These are phyloP conservation scores for Drosophila mulleri DNA, from an alignment of 2,888 invertebrate genomes.

Conservation along the genomic window DNA sequence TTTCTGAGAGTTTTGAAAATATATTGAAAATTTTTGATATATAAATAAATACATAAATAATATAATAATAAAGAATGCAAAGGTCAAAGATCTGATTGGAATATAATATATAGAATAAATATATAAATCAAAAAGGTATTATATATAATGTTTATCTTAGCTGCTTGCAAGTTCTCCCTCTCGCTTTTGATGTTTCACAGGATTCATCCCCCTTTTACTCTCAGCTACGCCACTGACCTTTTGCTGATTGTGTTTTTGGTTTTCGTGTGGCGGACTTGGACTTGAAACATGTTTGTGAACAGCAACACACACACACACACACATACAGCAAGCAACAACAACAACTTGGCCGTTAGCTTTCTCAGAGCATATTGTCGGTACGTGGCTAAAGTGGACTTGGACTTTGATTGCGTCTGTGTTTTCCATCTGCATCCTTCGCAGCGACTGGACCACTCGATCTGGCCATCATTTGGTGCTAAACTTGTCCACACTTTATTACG, in stretches of 20 bases:
- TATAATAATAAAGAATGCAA: too few relatives aligned
- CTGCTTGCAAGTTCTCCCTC: not conserved
- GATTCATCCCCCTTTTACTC: not conserved
- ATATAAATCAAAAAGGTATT: too few relatives aligned
- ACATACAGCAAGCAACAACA: slow-evolving; percentile 14
- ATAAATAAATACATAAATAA: too few relatives aligned
- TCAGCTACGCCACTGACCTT: slow-evolving; percentile 42
- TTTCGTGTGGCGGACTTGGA: slow-evolving; percentile 55
- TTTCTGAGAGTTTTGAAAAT: not conserved
- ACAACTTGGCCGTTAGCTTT: slow-evolving; percentile 66
- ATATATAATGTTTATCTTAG: too few relatives aligned
- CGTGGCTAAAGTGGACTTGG: slow-evolving; percentile 27
- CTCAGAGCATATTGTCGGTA: slow-evolving; percentile 40
- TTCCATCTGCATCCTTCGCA: slow-evolving; percentile 27
- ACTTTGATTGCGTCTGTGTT: slow-evolving; percentile 18
- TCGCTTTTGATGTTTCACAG: not conserved
- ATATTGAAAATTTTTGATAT: not conserved
- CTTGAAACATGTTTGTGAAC: slow-evolving; percentile 66
- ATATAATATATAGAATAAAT: too few relatives aligned
- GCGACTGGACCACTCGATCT: slow-evolving; percentile 27
- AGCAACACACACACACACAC: slow-evolving; percentile 15
- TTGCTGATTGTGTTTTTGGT: slow-evolving; percentile 57
- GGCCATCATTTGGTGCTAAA: slow-evolving; percentile 70
- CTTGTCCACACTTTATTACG: slow-evolving; percentile 78
- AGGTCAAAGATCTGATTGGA: too few relatives aligned